phyloP scores from a whole-genome alignment of 2,888 invertebrate genomes.

The Cerastoderma edule region DNA sequence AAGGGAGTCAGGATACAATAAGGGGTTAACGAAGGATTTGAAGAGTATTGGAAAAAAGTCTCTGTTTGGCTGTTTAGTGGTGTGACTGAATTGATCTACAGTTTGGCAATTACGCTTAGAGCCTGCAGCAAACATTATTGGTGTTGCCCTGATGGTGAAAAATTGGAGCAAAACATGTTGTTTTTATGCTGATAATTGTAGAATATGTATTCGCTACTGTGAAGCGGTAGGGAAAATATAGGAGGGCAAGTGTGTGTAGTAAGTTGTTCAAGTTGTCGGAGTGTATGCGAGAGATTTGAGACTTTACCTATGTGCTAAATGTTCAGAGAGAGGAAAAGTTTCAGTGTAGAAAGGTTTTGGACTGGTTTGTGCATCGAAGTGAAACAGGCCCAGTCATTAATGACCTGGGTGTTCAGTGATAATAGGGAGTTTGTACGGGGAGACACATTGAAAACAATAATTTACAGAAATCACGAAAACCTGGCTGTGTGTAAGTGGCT shows the following conservation, averaged over 20 bases:
- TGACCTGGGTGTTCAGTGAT: neutral
- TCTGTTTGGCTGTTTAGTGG: constrained; percentile 5
- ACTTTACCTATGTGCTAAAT: constrained; percentile 11
- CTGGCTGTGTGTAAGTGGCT: too few species aligned
- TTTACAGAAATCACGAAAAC: too few species aligned
- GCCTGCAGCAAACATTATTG: constrained; percentile 7
- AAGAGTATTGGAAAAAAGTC: constrained; percentile 21
- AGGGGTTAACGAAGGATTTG: too few species aligned
- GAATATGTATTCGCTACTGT: constrained; percentile 8
- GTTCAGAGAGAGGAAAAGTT: neutral
- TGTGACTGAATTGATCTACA: constrained; percentile 25
- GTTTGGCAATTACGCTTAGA: constrained; percentile 23
- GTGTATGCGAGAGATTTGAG: neutral
- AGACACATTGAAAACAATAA: too few species aligned
- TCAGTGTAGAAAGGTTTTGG: neutral
- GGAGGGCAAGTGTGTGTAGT: constrained; percentile 10
- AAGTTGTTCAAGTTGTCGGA: constrained; percentile 1
- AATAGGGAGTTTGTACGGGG: too few species aligned
- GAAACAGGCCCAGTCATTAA: constrained; percentile 14
- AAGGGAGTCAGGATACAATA: too few species aligned
- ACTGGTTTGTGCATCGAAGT: constrained; percentile 15
- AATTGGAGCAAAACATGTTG: constrained; percentile 14
- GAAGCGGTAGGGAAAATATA: constrained; percentile 10
- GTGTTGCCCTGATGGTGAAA: constrained; percentile 14
- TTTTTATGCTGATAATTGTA: constrained; percentile 7